Percentiles rank a stretch among this genome's conserved stretches.
phyloP scores from a whole-genome alignment of 2,797 vertebrate genomes.

The Nasua narica region DNA sequence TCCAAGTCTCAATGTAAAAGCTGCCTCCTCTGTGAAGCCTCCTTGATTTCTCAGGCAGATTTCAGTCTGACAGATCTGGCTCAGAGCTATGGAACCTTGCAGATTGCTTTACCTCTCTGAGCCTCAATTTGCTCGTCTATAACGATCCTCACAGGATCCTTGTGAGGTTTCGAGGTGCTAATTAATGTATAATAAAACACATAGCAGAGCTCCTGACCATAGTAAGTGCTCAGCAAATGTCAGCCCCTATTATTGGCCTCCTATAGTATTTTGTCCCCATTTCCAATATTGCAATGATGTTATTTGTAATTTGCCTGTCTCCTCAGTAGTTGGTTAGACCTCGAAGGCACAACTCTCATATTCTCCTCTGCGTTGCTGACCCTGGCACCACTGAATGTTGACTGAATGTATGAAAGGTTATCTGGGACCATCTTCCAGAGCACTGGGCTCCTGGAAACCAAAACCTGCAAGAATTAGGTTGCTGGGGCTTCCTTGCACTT shows the following conservation, averaged over 20 bases:
- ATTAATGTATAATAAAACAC: neutral
- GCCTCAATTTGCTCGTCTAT: neutral
- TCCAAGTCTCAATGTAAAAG: neutral
- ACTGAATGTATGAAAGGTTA: neutral
- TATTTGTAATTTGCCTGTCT: neutral
- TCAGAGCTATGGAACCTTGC: neutral
- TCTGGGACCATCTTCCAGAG: neutral
- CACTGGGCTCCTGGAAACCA: neutral
- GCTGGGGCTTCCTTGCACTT: neutral
- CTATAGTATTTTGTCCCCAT: neutral
- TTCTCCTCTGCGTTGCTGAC: neutral
- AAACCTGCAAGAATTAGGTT: neutral
- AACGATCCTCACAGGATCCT: neutral
- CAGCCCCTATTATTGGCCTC: neutral
- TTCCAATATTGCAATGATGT: neutral
- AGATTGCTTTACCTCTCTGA: neutral
- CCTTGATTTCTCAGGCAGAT: neutral
- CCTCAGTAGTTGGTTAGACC: neutral
- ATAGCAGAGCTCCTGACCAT: neutral
- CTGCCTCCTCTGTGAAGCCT: neutral
- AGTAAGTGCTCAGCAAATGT: neutral
- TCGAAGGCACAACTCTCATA: neutral
- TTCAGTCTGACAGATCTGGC: neutral
- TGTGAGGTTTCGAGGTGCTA: neutral
- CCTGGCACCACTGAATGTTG: neutral